Base-by-base conservation (phyloP, 2,888 invertebrate genomes). In the Hypena proboscidalis region DNA sequence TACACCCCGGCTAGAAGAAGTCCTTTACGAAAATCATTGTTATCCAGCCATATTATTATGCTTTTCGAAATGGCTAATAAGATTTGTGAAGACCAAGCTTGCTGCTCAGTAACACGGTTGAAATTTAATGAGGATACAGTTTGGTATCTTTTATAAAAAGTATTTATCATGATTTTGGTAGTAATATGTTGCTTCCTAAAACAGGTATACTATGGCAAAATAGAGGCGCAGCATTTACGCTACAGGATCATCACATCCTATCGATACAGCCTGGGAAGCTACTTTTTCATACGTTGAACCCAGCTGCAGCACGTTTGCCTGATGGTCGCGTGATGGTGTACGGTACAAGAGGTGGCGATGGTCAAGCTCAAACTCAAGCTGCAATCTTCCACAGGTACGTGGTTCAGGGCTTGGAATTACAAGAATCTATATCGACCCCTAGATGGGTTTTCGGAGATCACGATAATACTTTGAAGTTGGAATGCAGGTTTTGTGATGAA, bases 91-190 rank as follows among this genome's bases (percentile, higher is more conserved):
- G 59, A 80, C 43, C 38, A 58, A 40, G 73, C 77, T 15, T 73
- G n/a, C 75, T 31, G 29, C 42, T 2, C 38, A 39, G 19, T 77
- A 67, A 17, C 61, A 69, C 26, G 78, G 77, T n/a, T n/a, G 0
- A 78, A 75, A 56, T 85, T 83, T 1, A 68, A 80, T 1, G 88
- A 86, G 4, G 90, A 89, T 44, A 90, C 90, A 7, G 63, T 90
- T 39, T 90, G 90, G 86, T 90, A 26, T 89, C 89, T 22, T 90
- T 83, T 52, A 90, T 90, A 53, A 89, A 90, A 61, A 90, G 90
- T 39, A 45, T 80, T 46, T 90, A 84, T 49, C 72, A 80, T 45
- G 36, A 47, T 7, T 90, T 79, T 51, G 90, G 90, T 0, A 89
- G 90, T 59, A 79, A 76, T 1, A 71, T 89, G 7, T 57, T 90